A percentile compares a stretch with the other conserved stretches of the same genome.
phyloP scores from a whole-genome alignment of 2,113 vertebrate genomes.

The Baryphthengus martii region DNA sequence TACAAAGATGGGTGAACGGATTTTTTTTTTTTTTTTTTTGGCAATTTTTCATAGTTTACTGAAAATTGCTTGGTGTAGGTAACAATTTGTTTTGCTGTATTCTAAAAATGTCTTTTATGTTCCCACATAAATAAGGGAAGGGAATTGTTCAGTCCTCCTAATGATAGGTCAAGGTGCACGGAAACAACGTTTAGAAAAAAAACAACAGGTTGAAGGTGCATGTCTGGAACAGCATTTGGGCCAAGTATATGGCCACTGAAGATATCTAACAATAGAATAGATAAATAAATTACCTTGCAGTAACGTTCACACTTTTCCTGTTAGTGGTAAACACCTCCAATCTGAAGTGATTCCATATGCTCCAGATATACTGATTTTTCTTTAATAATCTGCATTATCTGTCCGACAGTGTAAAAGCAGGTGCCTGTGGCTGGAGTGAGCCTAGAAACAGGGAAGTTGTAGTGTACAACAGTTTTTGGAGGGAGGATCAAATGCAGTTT shows the following conservation, averaged over 20 bases:
- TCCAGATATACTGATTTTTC: not conserved
- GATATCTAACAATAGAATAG: not conserved
- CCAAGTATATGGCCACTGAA: not conserved
- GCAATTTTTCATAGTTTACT: not conserved
- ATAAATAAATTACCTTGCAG: not conserved
- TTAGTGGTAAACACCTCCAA: not conserved
- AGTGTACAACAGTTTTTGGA: not conserved
- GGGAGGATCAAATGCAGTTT: not conserved
- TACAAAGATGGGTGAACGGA: not conserved
- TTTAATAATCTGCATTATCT: not conserved
- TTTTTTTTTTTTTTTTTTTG: not conserved
- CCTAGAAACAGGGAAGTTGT: not conserved
- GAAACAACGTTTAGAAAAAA: not conserved
- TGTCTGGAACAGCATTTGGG: not conserved
- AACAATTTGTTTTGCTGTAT: not conserved
- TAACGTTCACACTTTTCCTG: not conserved
- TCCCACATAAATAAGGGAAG: slow-evolving; percentile 6
- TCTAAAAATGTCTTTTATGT: slow-evolving; percentile 38
- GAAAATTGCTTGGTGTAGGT: not conserved
- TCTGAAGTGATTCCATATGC: not conserved
- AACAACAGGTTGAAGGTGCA: slow-evolving; percentile 11
- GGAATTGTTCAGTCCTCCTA: slow-evolving; percentile 22
- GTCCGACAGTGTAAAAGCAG: not conserved
- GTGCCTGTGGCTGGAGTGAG: not conserved
- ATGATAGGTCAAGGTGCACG: slow-evolving; percentile 42